Evolutionary conservation across 2,113 vertebrate genomes (phyloP).

Genomic region (Chroicocephalus ridibundus): DNA sequence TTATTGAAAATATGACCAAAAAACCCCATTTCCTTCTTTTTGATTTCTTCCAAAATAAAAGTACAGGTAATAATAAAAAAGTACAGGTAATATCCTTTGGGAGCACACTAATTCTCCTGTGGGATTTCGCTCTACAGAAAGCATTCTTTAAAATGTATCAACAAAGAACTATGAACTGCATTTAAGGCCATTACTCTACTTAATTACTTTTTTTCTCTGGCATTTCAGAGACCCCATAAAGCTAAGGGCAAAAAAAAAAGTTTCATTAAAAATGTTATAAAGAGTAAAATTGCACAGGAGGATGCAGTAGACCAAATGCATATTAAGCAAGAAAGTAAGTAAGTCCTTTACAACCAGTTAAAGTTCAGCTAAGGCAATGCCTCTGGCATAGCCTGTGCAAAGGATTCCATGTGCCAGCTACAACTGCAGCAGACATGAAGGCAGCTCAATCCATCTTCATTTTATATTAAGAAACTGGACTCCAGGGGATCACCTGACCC

Average conservation of each 20-base stretch:
- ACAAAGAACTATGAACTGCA: not conserved
- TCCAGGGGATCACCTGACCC: not conserved
- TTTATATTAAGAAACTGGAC: not conserved
- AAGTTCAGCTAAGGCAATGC: not conserved
- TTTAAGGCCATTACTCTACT: not conserved
- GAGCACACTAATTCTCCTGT: not conserved
- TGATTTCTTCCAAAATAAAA: not conserved
- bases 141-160: not conserved
- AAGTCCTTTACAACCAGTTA: not conserved
- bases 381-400: not conserved
- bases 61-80: not conserved
- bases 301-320: not conserved
- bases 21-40: not conserved
- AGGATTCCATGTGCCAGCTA: not conserved
- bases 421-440: not conserved
- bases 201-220: not conserved
- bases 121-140: not conserved
- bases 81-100: not conserved
- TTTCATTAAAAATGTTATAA: conserved; percentile 20
- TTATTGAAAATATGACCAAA: not conserved
- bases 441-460: not conserved
- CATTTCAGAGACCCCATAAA: conserved; percentile 8
- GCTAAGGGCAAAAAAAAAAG: not conserved
- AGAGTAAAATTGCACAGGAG: not conserved
- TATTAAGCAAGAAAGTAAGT: not conserved